Evolutionary conservation across 2,113 vertebrate genomes (phyloP).

Genomic region (Acinonyx jubatus): DNA sequence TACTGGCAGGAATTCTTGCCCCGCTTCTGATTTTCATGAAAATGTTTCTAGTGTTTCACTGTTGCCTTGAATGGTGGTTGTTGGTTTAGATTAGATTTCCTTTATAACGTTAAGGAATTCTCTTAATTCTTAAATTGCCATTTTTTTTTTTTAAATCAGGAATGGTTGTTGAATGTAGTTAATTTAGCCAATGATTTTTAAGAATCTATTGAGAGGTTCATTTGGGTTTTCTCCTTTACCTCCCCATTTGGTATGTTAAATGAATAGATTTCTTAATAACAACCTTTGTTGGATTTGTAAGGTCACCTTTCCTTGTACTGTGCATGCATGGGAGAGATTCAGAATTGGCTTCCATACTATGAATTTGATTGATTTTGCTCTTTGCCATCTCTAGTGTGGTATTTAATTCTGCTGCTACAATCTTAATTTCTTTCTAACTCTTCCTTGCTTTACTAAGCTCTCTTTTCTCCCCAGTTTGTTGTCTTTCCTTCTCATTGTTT

Average conservation of each 20-base stretch:
- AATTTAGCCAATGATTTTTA: background rate
- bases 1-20: background rate
- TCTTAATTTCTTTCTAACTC: conserved; percentile 26
- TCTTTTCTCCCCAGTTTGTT: background rate
- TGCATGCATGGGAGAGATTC: background rate
- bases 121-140: conserved; percentile 4
- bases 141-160: background rate
- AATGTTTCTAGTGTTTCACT: conserved; percentile 13
- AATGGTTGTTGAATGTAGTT: background rate
- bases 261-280: conserved; percentile 16
- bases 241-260: background rate
- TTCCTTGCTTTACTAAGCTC: background rate
- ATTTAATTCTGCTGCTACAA: conserved; percentile 3
- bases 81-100: conserved; percentile 16
- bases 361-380: conserved; percentile 45
- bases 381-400: background rate
- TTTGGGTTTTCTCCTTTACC: conserved; percentile 29
- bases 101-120: conserved; percentile 21
- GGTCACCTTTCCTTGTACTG: conserved; percentile 3
- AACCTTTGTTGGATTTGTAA: background rate
- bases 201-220: background rate
- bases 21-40: conserved; percentile 27
- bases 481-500: background rate
- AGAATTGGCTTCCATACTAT: background rate
- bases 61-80: background rate